Percentiles rank a stretch among this genome's conserved stretches.
Conservation (phyloP, 2,797 vertebrate species). For the Paedocypris micromegethes region DNA sequence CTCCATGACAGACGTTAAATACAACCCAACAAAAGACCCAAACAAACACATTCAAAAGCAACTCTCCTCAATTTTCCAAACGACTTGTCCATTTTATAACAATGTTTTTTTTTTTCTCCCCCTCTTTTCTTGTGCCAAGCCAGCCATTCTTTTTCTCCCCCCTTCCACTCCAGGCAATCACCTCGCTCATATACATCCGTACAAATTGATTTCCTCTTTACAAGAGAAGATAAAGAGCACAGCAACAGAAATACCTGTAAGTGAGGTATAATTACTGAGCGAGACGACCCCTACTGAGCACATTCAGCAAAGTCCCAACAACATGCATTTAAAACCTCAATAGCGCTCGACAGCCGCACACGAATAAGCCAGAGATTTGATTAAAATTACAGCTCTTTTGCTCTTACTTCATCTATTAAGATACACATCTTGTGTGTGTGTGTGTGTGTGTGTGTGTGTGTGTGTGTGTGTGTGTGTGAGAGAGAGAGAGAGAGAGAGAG, state of each 20-base stretch:
- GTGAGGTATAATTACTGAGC: constrained; percentile 86
- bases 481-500: too few relatives aligned
- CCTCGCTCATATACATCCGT: constrained; percentile 70
- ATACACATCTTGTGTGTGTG: constrained; percentile 66
- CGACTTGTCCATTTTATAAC: constrained; percentile 56
- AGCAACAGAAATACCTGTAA: constrained; percentile 91
- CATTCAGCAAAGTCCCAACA: constrained; percentile 79
- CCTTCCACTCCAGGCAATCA: constrained; percentile 55
- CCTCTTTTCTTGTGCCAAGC: constrained; percentile 19
- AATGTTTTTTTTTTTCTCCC: constrained; percentile 43
- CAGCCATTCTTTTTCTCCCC: constrained; percentile 47
- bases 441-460: not conserved
- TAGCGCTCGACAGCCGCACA: constrained; percentile 73
- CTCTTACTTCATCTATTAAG: constrained; percentile 93
- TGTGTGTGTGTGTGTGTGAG: not conserved
- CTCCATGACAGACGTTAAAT: constrained; percentile 36
- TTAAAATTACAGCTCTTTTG: constrained; percentile 97
- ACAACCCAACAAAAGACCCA: constrained; percentile 49
- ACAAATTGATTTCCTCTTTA: constrained; percentile 77
- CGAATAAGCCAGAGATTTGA: constrained; percentile 85
- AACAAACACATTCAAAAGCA: constrained; percentile 62
- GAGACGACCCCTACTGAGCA: constrained; percentile 78
- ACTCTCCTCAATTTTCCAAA: constrained; percentile 60
- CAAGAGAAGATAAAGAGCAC: constrained; percentile 74
- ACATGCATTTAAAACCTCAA: constrained; percentile 90